phyloP scores from a whole-genome alignment of 2,888 invertebrate genomes.

The Drosophila macrospina region DNA sequence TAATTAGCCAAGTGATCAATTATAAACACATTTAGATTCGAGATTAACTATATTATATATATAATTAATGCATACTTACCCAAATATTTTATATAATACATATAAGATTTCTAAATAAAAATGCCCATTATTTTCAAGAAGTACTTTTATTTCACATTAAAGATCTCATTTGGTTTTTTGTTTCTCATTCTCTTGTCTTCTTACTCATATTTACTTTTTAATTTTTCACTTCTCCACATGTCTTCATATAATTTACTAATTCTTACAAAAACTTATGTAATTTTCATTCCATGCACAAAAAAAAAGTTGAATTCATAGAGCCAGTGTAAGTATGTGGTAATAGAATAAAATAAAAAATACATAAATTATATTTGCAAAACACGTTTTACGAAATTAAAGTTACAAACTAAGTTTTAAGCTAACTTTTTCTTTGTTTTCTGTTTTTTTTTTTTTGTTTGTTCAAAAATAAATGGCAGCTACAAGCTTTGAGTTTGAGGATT shows the following conservation, averaged over 20 bases:
- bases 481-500: constrained; percentile 57
- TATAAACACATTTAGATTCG: no score
- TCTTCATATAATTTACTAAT: constrained; percentile 71
- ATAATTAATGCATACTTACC: background rate
- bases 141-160: constrained; percentile 71
- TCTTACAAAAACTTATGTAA: constrained; percentile 74
- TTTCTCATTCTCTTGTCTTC: constrained; percentile 43
- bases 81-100: background rate
- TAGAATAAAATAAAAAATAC: constrained; percentile 5
- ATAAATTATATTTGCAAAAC: constrained; percentile 12
- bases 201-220: constrained; percentile 64
- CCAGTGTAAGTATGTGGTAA: constrained; percentile 13
- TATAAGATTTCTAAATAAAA: background rate
- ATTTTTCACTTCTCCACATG: constrained; percentile 44
- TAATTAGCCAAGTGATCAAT: no score
- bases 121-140: constrained; percentile 44
- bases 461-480: constrained; percentile 59
- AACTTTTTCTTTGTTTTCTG: constrained; percentile 12
- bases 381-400: constrained; percentile 37
- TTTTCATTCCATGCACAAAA: constrained; percentile 57
- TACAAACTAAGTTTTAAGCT: constrained; percentile 63
- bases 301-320: constrained; percentile 26
- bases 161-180: constrained; percentile 66
- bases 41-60: no score
- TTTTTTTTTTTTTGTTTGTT: constrained; percentile 20